Base-by-base conservation (phyloP, 2,888 invertebrate species). In the Frankliniella intonsa region DNA sequence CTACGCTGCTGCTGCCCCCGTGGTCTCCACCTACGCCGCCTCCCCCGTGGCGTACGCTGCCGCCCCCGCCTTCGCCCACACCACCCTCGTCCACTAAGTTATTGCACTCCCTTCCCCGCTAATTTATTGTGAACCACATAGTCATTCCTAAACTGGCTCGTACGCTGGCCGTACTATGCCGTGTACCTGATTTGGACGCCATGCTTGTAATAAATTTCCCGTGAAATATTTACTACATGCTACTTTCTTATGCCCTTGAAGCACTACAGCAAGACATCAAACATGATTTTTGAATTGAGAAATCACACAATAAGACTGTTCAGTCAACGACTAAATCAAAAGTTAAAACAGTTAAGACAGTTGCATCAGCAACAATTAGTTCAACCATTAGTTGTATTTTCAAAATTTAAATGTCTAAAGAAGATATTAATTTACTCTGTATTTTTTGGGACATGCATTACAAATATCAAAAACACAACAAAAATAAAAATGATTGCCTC, bases 51-150 rank as follows among this genome's bases (percentile, higher is more conserved):
- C 69, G 22, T 69, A 69, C 69, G 69, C 69, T 22, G n/a, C 69
- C 7, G 69, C 69, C 69, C 69, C 69, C 22, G 69, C 69, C 22
- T 5, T 69, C 22, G 69, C 69, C 69, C 69, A 76, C 69, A 76
- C 69, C 69, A 76, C 69, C 69, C 69, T 76, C 22, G 25, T 76
- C 25, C 69, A 76, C 69, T 76, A 76, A 76, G 12, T 76, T 76
- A 76, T 76, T 76, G 69, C 38, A 38, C 2, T 38, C 38, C 38
- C 38, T 25, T 10, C 69, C 25, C 25, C 69, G 22, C 25, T 76
- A 76, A 76, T 76, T 76, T 76, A 76, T 76, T 76, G 25, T 76
- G 22, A 76, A 22, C n/a, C 14, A 25, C 69, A 22, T 25, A 62
- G 62, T 62, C 62, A 62, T 62, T 38, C 38, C 38, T 38, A 38